phyloP scores from a whole-genome alignment of 2,113 vertebrate genomes.

The Corythornis madagascariensis region DNA sequence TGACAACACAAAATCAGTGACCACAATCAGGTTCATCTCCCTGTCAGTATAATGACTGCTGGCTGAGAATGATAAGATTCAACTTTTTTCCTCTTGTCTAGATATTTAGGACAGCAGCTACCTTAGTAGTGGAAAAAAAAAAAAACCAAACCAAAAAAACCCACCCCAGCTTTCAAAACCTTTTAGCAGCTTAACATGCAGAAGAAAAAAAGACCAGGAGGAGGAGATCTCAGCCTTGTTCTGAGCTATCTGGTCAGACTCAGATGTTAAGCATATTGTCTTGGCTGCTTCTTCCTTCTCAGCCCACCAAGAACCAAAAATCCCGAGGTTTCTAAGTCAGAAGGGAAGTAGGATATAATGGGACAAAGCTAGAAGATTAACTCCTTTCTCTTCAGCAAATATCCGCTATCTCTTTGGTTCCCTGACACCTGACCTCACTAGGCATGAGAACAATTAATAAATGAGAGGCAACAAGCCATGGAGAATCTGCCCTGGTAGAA shows the following conservation, averaged over 20 bases:
- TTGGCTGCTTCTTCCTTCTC: background rate
- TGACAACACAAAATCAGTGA: slow-evolving; percentile 49
- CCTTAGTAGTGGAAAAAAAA: background rate
- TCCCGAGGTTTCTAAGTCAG: background rate
- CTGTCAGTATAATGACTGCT: background rate
- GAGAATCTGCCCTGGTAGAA: background rate
- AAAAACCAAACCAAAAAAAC: too few species aligned
- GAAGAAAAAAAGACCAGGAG: background rate
- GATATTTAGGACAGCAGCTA: background rate
- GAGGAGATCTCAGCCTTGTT: background rate
- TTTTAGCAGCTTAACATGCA: background rate
- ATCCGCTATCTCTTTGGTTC: background rate
- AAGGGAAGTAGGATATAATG: background rate
- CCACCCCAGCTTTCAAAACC: background rate
- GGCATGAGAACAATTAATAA: background rate
- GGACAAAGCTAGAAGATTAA: background rate
- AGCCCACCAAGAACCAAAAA: background rate
- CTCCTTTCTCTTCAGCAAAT: background rate
- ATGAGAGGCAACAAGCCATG: background rate
- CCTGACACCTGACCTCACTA: background rate
- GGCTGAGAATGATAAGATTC: background rate
- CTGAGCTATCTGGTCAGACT: background rate
- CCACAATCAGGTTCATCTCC: background rate
- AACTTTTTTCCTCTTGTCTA: background rate
- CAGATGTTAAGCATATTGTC: background rate